A percentile compares a stretch with the other conserved stretches of the same genome.
phyloP scores from a whole-genome alignment of 2,113 vertebrate genomes.

The Corythornis cristatus region DNA sequence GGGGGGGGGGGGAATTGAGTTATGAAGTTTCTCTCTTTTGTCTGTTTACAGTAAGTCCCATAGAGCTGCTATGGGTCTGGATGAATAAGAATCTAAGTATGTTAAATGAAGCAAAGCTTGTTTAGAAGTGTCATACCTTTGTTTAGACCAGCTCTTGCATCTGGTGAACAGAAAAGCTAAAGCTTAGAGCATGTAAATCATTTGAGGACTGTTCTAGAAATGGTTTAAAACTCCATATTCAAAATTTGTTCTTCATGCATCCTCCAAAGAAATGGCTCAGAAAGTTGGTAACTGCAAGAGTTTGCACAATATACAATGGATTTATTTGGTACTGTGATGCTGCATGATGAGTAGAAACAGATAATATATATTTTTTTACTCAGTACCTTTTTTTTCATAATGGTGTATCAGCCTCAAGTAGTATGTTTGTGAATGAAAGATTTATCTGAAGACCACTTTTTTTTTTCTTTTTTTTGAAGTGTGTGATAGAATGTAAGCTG shows the following conservation, averaged over 20 bases:
- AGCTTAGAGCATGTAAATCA: background rate
- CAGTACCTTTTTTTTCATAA: background rate
- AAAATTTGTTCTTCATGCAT: background rate
- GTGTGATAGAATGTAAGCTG: background rate
- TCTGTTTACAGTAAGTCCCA: background rate
- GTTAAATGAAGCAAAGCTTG: background rate
- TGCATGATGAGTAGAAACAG: too few species aligned
- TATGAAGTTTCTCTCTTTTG: background rate
- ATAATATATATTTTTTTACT: too few species aligned
- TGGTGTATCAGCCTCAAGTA: background rate
- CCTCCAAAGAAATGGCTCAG: background rate
- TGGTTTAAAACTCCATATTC: background rate
- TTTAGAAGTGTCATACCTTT: background rate
- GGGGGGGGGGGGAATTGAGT: too few species aligned
- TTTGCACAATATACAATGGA: background rate
- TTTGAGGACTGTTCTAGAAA: background rate
- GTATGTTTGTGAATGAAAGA: background rate
- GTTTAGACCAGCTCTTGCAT: background rate
- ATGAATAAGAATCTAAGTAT: background rate
- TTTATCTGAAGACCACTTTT: background rate
- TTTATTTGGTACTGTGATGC: too few species aligned
- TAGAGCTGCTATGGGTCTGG: background rate
- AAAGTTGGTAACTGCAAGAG: background rate
- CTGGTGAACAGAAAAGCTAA: background rate
- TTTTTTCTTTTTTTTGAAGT: background rate